Base-by-base conservation (phyloP, 2,888 invertebrate genomes). In the Epistrophe eligans region DNA sequence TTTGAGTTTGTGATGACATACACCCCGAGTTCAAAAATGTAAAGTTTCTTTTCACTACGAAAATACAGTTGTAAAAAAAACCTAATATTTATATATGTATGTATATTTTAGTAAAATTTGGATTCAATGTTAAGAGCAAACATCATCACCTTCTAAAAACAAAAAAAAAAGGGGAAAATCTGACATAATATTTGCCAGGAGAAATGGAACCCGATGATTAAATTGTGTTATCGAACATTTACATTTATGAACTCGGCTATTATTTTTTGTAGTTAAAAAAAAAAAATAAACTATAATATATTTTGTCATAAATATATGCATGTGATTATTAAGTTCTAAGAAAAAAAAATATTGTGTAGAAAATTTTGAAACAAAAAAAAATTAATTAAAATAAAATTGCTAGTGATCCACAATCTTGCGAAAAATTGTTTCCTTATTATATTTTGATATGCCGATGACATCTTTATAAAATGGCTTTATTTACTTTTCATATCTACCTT, bases 311-410 rank as follows among this genome's bases (percentile, higher is more conserved):
- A 48, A 55, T 67, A 64, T 71, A 57, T 71, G 66, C 77, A 83
- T 83, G 82, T 83, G 83, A 79, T 83, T 83, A 57, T 79, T 83
- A 83, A 50, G 55, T 77, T 77, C 58, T 82, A 77, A 72, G 77
- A 50, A 71, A 71, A n/a, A n/a, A 35, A 62, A 62, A 71, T 71
- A 50, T 71, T 70, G 28, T 71, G 71, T 62, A 67, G 48, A 35
- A 32, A 48, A 43, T 43, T 43, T 40, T 62, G 62, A 62, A 62
- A 62, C 3, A 43, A 43, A 19, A 60, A 40, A 15, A 6, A 58
- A 58, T 28, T 7, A 62, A 43, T 62, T 15, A 38, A 60, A 58
- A 58, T 58, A 38, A 58, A 58, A 58, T 58, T 58, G 58, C 35
- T 38, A 58, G 58, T 58, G 35, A 58, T 35, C 43, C 40, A 62